phyloP scores from a whole-genome alignment of 2,888 invertebrate species.

The Lithophane ornitopus region DNA sequence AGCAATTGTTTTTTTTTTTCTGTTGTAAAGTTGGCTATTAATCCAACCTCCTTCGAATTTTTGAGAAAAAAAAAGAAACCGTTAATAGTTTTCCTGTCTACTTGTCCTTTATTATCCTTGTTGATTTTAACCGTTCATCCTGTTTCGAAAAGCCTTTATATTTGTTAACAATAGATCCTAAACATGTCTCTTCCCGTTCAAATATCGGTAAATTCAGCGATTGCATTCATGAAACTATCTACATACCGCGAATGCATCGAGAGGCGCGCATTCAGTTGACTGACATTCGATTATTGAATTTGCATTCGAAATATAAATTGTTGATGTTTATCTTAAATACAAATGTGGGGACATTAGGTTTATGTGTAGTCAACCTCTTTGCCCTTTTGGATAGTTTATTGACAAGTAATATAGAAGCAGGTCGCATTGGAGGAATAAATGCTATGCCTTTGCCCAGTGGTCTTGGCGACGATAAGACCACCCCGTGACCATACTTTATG shows the following conservation, averaged over 20 bases:
- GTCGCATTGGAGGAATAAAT: constrained; percentile 37
- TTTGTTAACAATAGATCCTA: constrained; percentile 60
- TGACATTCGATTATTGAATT: constrained; percentile 65
- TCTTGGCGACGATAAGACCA: constrained; percentile 38
- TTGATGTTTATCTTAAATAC: constrained; percentile 61
- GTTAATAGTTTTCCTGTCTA: constrained; percentile 13
- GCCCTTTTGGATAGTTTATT: constrained; percentile 58
- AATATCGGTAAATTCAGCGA: constrained; percentile 60
- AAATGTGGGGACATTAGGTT: constrained; percentile 61
- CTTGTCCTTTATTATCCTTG: not conserved
- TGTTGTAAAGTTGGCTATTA: constrained; percentile 13
- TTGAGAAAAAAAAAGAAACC: not conserved
- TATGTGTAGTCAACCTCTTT: constrained; percentile 60
- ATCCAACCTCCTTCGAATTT: not conserved
- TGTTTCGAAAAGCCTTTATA: constrained; percentile 22
- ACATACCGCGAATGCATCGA: constrained; percentile 54
- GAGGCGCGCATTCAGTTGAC: constrained; percentile 55
- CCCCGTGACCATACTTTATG: constrained; percentile 33
- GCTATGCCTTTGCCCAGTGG: constrained; percentile 35
- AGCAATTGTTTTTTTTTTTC: constrained; percentile 38
- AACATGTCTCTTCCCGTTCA: constrained; percentile 47
- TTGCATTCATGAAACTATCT: constrained; percentile 58
- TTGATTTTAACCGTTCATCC: not conserved
- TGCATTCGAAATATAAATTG: constrained; percentile 61
- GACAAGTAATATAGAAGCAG: constrained; percentile 43